Base-by-base conservation (phyloP, 2,113 vertebrate genomes). In the Desmodus rotundus region DNA sequence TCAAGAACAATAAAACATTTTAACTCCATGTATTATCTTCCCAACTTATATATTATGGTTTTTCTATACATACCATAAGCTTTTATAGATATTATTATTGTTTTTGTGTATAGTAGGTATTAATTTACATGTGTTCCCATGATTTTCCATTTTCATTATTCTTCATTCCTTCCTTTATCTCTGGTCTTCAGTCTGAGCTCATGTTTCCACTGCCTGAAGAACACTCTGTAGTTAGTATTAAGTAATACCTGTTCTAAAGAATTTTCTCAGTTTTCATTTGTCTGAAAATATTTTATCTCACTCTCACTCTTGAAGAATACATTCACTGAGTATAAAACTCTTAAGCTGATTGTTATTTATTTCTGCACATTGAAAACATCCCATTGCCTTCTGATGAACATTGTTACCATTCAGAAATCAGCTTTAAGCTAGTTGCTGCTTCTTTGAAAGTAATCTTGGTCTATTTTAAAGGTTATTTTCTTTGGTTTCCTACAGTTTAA, bases 201-300 rank as follows among this genome's bases (percentile, higher is more conserved):
- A 65, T 56, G 90, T 94, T 58, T 70, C 68, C 63, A 68, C 6
- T 52, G 26, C 15, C 56, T 88, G 19, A 78, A 84, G 33, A 93
- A 84, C 19, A 54, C 7, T 43, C 13, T 85, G 36, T 61, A 93
- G 45, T 61, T 56, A 72, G 28, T 52, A 38, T 43, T 33, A 41
- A 84, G 73, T 43, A 87, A 61, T 43, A 28, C 33, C 17, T 80
- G 33, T 2, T 67, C 24, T 65, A 73, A 82, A 89, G 33, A 95
- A 94, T 85, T 77, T 58, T 81, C 72, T 81, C 61, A n/a, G 28
- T 68, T 82, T 95, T 68, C 65, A 50, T 74, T 91, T 81, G 15
- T 33, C 54, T 91, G 63, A 87, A 96, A 92, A 61, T 78, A 63
- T 80, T 93, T 90, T 45, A 45, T 85, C 63, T 67, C 6, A 65